Conservation (phyloP, 2,113 vertebrate species). For the Corvus moneduloides region DNA sequence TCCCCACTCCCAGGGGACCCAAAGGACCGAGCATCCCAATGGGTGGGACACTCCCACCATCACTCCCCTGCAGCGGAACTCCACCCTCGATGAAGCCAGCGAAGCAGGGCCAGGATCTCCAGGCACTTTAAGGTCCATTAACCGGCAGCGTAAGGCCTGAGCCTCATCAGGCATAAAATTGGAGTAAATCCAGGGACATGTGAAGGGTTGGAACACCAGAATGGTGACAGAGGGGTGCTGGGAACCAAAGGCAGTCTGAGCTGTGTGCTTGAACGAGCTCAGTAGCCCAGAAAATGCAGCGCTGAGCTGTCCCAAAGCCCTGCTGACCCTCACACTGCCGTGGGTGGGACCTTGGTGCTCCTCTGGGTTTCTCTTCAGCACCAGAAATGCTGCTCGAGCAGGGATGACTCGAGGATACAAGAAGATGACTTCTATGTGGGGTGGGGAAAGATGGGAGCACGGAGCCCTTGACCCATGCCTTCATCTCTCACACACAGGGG, state of each 20-base stretch:
- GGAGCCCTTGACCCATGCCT: not conserved
- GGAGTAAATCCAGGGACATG: not conserved
- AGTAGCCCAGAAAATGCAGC: not conserved
- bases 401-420: fast-evolving
- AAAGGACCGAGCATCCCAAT: fast-evolving
- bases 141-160: not conserved
- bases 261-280: not conserved
- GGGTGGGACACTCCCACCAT: not conserved
- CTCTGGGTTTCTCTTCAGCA: not conserved
- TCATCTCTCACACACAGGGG: not conserved
- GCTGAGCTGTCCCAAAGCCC: not conserved
- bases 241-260: not conserved
- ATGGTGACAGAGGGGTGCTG: not conserved
- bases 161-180: not conserved
- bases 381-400: fast-evolving
- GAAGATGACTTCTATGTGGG: not conserved
- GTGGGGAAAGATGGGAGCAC: fast-evolving
- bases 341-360: not conserved
- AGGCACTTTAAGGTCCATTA: not conserved
- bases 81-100: not conserved
- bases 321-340: not conserved
- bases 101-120: not conserved
- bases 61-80: not conserved
- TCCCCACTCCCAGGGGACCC: not conserved
- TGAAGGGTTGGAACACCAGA: not conserved